phyloP scores from a whole-genome alignment of 2,888 invertebrate species.

The Thera britannica region DNA sequence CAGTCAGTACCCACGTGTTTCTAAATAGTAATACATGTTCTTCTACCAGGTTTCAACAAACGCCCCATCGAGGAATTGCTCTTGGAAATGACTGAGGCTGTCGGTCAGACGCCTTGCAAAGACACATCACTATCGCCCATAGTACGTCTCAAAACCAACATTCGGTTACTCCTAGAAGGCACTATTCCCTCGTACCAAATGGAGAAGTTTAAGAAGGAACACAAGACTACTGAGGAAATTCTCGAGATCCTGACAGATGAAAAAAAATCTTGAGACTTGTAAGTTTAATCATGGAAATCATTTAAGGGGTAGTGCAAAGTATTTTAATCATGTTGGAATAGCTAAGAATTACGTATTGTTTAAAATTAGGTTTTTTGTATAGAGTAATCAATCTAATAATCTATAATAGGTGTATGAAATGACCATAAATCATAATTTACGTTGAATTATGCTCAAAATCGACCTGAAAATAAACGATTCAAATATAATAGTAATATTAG shows the following conservation, averaged over 20 bases:
- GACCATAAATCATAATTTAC: neutral
- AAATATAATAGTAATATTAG: neutral
- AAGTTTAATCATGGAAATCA: constrained; percentile 10
- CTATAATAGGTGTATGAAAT: no score
- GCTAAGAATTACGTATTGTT: neutral
- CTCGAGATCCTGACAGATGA: constrained; percentile 88
- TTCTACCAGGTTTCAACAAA: constrained; percentile 83
- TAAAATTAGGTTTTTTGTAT: neutral
- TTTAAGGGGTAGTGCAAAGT: constrained; percentile 14
- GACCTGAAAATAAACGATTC: constrained; percentile 2
- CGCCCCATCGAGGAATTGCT: constrained; percentile 92
- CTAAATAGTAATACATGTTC: constrained; percentile 39
- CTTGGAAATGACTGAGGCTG: constrained; percentile 90
- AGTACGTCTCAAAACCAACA: constrained; percentile 89
- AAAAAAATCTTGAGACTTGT: constrained; percentile 52
- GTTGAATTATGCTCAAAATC: constrained; percentile 3
- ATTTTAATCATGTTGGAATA: constrained; percentile 2
- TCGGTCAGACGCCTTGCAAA: constrained; percentile 88
- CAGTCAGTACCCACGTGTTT: constrained; percentile 9
- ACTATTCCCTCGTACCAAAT: constrained; percentile 92
- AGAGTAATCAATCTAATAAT: no score
- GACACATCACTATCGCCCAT: constrained; percentile 84
- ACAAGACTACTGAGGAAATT: constrained; percentile 91
- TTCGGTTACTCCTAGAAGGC: constrained; percentile 91
- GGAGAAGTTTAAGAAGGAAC: constrained; percentile 89